phyloP scores from a whole-genome alignment of 2,888 invertebrate genomes.

The Coelopa pilipes region DNA sequence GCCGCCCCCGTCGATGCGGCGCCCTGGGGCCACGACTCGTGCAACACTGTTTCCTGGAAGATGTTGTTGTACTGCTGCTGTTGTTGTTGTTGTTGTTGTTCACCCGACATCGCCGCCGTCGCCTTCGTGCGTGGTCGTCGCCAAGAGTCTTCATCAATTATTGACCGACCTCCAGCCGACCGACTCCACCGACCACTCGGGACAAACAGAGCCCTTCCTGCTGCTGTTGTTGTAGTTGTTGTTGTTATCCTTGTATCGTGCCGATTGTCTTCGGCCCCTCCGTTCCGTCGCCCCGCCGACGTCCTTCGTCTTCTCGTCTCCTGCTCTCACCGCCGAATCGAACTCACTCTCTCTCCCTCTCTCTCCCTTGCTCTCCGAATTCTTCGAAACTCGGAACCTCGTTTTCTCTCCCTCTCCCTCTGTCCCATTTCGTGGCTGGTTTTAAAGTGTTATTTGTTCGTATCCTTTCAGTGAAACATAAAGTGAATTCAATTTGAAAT shows the following conservation, averaged over 20 bases:
- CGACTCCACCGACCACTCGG: slow-evolving; percentile 6
- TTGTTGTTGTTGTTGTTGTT: not conserved
- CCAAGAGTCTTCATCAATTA: slow-evolving; percentile 31
- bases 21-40: no score
- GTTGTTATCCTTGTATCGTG: not conserved
- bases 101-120: not conserved
- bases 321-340: not conserved
- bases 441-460: slow-evolving; percentile 11
- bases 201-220: not conserved
- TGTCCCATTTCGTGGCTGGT: slow-evolving; percentile 17
- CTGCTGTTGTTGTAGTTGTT: slow-evolving; percentile 18
- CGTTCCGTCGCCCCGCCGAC: no score
- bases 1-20: no score
- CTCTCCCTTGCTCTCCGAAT: not conserved
- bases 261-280: no score
- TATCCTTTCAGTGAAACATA: slow-evolving; percentile 27
- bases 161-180: slow-evolving; percentile 27
- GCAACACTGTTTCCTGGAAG: no score
- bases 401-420: no score
- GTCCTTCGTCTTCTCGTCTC: not conserved
- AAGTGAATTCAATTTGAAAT: slow-evolving; percentile 20
- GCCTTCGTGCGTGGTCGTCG: not conserved
- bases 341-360: not conserved
- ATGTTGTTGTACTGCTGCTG: no score
- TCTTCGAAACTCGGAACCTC: not conserved